Evolutionary conservation across 92 coral and sea anemone genomes (phyloP).

Genomic region (Umimayanthus chanpuru): DNA sequence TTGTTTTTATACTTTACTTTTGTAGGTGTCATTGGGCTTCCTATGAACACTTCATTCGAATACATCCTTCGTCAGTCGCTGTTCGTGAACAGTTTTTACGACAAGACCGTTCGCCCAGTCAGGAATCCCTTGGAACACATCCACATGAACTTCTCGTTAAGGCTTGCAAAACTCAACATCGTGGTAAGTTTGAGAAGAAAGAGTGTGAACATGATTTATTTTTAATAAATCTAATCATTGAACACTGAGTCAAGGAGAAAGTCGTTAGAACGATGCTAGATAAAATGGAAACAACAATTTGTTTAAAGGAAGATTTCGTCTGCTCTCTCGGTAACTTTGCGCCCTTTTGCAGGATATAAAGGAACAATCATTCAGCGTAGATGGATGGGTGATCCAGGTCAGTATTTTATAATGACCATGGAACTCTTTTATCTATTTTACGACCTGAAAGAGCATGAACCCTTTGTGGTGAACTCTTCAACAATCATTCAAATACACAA

Average conservation of each 20-base stretch:
- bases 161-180: neutral
- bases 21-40: neutral
- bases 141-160: neutral
- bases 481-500: no score
- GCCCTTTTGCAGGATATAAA: constrained; percentile 14
- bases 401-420: neutral
- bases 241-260: neutral
- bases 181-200: constrained; percentile 1
- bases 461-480: neutral
- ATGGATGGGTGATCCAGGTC: constrained; percentile 7
- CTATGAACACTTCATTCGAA: constrained; percentile 5
- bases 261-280: neutral
- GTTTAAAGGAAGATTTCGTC: no score
- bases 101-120: constrained; percentile 20
- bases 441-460: neutral
- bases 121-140: neutral
- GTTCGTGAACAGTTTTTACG: neutral
- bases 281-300: no score
- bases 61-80: constrained; percentile 4
- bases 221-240: no score
- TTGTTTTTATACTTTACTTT: no score
- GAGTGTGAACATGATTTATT: neutral
- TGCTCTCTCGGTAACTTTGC: no score
- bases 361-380: constrained; percentile 7
- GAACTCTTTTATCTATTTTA: neutral